A percentile compares a stretch with the other conserved stretches of the same genome.
These are phyloP conservation scores for Aleiodes sp. DNA, from an alignment of 1,140 invertebrate genomes.

Conservation along the genomic window DNA sequence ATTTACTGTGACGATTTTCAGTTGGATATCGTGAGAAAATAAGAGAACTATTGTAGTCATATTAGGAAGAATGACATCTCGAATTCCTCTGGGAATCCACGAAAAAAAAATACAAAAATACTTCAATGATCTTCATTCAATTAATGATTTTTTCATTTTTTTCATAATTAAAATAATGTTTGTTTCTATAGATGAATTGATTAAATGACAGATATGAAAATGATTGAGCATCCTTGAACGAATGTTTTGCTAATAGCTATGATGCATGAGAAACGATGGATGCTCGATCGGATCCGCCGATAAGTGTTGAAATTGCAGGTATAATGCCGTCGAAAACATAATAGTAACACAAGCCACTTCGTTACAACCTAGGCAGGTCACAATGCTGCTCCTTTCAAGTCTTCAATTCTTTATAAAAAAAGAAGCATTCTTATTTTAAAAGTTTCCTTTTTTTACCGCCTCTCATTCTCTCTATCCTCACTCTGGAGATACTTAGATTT, in stretches of 20 bases:
- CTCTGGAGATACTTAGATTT: not conserved
- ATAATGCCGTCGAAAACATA: slow-evolving; percentile 56
- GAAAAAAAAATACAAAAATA: no score
- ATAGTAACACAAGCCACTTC: slow-evolving; percentile 58
- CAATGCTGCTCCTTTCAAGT: slow-evolving; percentile 58
- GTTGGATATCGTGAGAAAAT: slow-evolving; percentile 21
- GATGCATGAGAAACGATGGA: slow-evolving; percentile 10
- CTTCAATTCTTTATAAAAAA: slow-evolving; percentile 31
- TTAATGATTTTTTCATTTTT: not conserved
- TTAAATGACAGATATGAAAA: not conserved
- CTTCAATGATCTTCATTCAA: not conserved
- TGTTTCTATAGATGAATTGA: not conserved
- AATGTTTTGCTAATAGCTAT: slow-evolving; percentile 12
- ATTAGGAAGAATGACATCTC: not conserved
- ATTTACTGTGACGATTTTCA: not conserved
- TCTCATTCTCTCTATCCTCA: not conserved
- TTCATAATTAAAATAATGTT: not conserved
- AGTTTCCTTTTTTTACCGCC: slow-evolving; percentile 33
- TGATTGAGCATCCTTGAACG: slow-evolving; percentile 11
- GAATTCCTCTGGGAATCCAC: not conserved
- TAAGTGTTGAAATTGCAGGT: slow-evolving; percentile 63
- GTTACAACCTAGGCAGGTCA: slow-evolving; percentile 33
- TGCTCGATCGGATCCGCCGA: slow-evolving; percentile 54
- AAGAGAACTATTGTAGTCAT: not conserved
- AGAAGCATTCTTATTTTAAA: slow-evolving; percentile 29